phyloP scores from a whole-genome alignment of 2,888 invertebrate species.

The Frankliniella fusca region DNA sequence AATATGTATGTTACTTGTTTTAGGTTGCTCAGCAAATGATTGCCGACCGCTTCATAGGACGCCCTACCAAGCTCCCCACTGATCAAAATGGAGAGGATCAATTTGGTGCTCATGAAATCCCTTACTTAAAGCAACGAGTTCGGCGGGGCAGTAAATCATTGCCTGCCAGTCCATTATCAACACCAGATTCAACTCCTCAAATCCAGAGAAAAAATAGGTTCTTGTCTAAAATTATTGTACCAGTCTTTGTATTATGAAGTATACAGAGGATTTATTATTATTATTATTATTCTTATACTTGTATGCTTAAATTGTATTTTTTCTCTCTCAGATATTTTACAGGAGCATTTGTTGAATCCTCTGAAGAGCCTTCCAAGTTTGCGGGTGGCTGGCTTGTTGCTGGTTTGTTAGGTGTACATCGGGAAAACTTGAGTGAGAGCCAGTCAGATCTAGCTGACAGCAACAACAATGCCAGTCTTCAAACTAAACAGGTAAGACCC shows the following conservation, averaged over 20 bases:
- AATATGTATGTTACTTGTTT: neutral
- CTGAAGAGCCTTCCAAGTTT: slow-evolving; percentile 46
- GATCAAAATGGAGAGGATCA: neutral
- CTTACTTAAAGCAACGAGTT: neutral
- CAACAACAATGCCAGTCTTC: slow-evolving; percentile 11
- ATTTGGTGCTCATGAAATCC: neutral
- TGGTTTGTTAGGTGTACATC: slow-evolving; percentile 62
- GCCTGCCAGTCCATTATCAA: slow-evolving; percentile 63
- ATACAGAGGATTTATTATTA: neutral
- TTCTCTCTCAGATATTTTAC: slow-evolving; percentile 50
- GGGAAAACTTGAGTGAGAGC: slow-evolving; percentile 48
- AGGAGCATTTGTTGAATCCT: slow-evolving; percentile 51
- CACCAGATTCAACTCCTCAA: slow-evolving; percentile 59
- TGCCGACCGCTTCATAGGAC: slow-evolving; percentile 11
- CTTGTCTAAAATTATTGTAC: slow-evolving; percentile 47
- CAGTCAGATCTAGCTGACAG: neutral
- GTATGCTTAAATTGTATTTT: neutral
- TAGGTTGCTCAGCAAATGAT: slow-evolving; percentile 58
- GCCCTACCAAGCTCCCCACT: neutral
- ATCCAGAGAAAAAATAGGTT: slow-evolving; percentile 58
- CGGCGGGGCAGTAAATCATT: slow-evolving; percentile 67
- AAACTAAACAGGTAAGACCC: neutral
- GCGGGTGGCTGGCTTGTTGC: slow-evolving; percentile 62
- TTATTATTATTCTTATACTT: neutral
- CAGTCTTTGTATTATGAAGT: neutral